Evolutionary conservation across 2,888 invertebrate species (phyloP), one percentile per base, ranked within the genome.

Genomic region (Spisula subtruncata): DNA sequence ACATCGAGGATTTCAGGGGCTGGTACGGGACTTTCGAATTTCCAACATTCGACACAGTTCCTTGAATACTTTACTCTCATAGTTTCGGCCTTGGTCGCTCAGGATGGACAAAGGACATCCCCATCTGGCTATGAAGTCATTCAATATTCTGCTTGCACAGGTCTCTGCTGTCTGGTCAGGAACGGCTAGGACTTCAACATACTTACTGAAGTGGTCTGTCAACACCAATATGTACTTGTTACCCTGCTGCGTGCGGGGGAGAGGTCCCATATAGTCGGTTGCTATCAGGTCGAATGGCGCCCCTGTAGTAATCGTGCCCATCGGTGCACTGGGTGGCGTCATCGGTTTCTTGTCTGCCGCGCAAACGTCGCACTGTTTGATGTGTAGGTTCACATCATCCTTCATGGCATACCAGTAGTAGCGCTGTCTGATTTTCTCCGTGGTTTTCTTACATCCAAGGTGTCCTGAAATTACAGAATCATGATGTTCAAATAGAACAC

Each of bases 11-110:
- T 91, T 89, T 25, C 86, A 16, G 8, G 93, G 88, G 41, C 86
- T 81, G 4, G 89, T 92, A 56, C 87, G 46, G 0, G 92, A 90
- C 56, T 91, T 93, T 16, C 85, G 35, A 5, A 92, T 87, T 46
- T 88, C 88, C 20, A 86, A 60, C 35, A 89, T 32, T 14, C 48
- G 10, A 25, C 85, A 87, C 48, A 85, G 56, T n/a, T 87, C 56
- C 71, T 84, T 48, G 80, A 91, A 89, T 66, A 91, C 20, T 18
- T 71, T 75, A 80, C 87, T 89, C 41, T 91, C 89, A 80, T 81
- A 92, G 35, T 54, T 90, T 18, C 88, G 32, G 18, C 91, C 92
- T 75, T 89, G 86, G 41, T 89, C 91, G 48, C 82, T 85, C 20
- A 56, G 86, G 25, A 89, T 89, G 1, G 79, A n/a, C 10, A 86